phyloP scores from a whole-genome alignment of 2,797 vertebrate species.

The Artibeus jamaicensis region DNA sequence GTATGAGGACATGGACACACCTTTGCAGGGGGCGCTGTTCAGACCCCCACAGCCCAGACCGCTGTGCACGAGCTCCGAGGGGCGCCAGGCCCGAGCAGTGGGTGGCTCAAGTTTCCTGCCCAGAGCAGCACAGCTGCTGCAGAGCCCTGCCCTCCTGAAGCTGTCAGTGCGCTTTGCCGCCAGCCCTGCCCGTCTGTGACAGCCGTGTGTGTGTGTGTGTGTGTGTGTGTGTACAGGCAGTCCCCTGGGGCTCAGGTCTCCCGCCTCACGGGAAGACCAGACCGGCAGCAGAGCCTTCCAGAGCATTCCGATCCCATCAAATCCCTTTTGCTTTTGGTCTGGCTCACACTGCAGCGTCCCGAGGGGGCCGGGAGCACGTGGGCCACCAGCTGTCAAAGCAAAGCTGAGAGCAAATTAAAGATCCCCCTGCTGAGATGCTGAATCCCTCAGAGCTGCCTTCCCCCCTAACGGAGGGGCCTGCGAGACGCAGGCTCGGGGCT shows the following conservation, averaged over 20 bases:
- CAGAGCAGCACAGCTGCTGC: not conserved
- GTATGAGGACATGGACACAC: accelerated
- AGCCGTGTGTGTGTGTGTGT: no score
- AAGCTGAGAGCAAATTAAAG: not conserved
- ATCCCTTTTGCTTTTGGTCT: not conserved
- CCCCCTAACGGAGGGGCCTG: not conserved
- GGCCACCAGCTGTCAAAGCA: not conserved
- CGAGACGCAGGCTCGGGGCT: accelerated
- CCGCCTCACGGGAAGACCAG: not conserved
- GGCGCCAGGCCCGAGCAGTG: accelerated
- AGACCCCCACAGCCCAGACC: accelerated
- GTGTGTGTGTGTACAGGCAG: not conserved
- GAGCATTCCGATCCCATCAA: not conserved
- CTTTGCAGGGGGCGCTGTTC: accelerated
- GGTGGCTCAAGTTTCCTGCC: not conserved
- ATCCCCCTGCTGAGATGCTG: not conserved
- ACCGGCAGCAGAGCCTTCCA: not conserved
- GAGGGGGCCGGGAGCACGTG: not conserved
- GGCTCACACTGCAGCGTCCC: not conserved
- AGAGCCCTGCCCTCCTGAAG: accelerated
- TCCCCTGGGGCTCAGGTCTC: not conserved
- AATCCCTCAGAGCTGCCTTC: accelerated
- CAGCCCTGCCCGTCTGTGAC: accelerated
- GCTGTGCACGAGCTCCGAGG: accelerated
- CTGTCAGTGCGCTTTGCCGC: not conserved